These are phyloP conservation scores for Sapayoa aenigma DNA, from an alignment of 2,113 vertebrate species.

Conservation along the genomic window DNA sequence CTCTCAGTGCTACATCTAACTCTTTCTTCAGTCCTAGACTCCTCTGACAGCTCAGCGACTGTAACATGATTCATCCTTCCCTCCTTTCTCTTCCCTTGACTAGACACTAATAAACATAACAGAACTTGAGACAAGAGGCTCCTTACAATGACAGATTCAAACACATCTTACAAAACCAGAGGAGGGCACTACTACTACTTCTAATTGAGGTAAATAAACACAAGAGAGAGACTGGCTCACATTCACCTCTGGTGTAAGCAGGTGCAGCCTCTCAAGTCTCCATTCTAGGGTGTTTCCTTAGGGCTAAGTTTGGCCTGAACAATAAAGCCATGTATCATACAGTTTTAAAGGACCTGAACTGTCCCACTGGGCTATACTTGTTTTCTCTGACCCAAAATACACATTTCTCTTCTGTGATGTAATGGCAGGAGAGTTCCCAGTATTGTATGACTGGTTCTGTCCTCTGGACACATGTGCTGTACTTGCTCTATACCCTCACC, in stretches of 20 bases:
- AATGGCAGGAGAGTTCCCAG: not conserved
- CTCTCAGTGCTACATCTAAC: not conserved
- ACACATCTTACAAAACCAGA: slow-evolving; percentile 22
- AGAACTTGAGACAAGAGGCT: slow-evolving; percentile 33
- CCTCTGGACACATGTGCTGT: not conserved
- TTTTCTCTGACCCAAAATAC: not conserved
- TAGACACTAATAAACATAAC: slow-evolving; percentile 50
- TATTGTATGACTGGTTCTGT: not conserved
- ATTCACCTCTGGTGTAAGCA: not conserved
- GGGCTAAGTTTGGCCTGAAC: not conserved
- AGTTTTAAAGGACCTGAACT: not conserved
- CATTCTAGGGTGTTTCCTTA: not conserved
- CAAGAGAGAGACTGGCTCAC: not conserved
- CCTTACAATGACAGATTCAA: not conserved
- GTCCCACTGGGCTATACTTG: not conserved
- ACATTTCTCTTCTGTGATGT: not conserved
- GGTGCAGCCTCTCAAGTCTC: not conserved
- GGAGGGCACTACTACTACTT: not conserved
- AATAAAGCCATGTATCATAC: not conserved
- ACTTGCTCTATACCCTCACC: not conserved
- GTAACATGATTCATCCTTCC: slow-evolving; percentile 46
- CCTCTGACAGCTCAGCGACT: slow-evolving; percentile 14
- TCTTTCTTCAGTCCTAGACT: not conserved
- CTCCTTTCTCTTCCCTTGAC: slow-evolving; percentile 35
- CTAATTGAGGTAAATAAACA: not conserved